Evolutionary conservation across 2,113 vertebrate species (phyloP), one percentile per base, ranked within the genome.

Genomic region (Oreotragus oreotragus): DNA sequence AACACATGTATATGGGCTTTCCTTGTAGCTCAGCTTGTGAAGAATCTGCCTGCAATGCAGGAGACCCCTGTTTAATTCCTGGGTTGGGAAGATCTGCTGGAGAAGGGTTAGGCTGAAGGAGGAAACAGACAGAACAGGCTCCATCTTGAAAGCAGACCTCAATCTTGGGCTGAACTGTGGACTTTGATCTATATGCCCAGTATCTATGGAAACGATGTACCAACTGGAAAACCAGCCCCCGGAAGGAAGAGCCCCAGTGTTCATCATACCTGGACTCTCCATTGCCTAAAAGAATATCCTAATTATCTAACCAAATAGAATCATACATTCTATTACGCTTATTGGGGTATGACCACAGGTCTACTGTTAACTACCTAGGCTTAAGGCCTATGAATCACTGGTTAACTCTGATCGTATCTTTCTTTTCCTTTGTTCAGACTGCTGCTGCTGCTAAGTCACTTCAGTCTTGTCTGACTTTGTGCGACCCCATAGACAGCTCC

Each of bases 181-280:
- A 39, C n/a, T 70, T 70, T 23, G n/a, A 70, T 39, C n/a, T 70
- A 39, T 70, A 70, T 70, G n/a, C n/a, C n/a, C 66, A 70, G n/a
- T 70, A 70, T 23, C 66, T 70, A 39, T 70, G 66, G n/a, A 70
- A 39, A 70, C 0, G 5, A 70, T 10, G 6, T 39, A 23, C n/a
- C 66, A 70, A 39, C n/a, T 70, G n/a, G 66, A 70, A 39, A 70
- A 39, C 19, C 19, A 23, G n/a, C n/a, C 66, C 66, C 5, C 0
- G 2, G n/a, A 39, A 23, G n/a, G 62, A 70, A 70, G 66, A 70
- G n/a, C 66, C 66, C 19, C 66, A 70, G 19, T 6, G 66, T 10
- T 70, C 2, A 0, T 70, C 2, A 0, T 39, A 70, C 66, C 19
- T 39, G 39, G 19, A 36, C 19, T 70, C n/a, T 70, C 19, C 0